Conservation (phyloP, 2,113 vertebrate species). For the Garra rufa region DNA sequence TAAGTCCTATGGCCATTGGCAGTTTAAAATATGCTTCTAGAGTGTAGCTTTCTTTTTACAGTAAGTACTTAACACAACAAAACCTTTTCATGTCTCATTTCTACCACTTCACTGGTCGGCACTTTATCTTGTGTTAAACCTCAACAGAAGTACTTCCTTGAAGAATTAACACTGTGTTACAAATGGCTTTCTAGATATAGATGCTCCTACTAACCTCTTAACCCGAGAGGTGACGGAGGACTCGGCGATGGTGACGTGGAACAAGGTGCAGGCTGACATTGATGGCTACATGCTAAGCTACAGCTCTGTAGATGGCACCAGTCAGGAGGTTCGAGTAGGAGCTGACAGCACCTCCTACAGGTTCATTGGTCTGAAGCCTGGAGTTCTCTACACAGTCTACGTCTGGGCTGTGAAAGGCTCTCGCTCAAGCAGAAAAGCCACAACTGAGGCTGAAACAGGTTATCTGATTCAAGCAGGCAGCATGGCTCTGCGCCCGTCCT, state of each 20-base stretch:
- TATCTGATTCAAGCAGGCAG: not conserved
- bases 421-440: constrained; percentile 73
- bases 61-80: not conserved
- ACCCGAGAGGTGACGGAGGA: constrained; percentile 67
- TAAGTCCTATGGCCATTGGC: not conserved
- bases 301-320: constrained; percentile 64
- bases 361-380: constrained; percentile 76
- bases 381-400: constrained; percentile 73
- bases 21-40: not conserved
- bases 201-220: constrained; percentile 67
- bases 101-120: not conserved
- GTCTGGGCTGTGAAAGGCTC: constrained; percentile 79
- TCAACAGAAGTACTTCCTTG: not conserved
- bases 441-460: constrained; percentile 77
- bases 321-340: constrained; percentile 68
- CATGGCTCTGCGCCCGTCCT: not conserved
- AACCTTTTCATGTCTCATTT: not conserved
- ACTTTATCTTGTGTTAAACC: not conserved
- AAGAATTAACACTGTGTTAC: constrained; percentile 11
- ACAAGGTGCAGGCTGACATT: constrained; percentile 64
- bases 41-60: not conserved
- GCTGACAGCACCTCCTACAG: constrained; percentile 67
- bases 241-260: constrained; percentile 67
- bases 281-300: constrained; percentile 75
- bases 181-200: constrained; percentile 58